These are phyloP conservation scores for Aporophyla nigra DNA, from an alignment of 2,888 invertebrate genomes.

Conservation along the genomic window DNA sequence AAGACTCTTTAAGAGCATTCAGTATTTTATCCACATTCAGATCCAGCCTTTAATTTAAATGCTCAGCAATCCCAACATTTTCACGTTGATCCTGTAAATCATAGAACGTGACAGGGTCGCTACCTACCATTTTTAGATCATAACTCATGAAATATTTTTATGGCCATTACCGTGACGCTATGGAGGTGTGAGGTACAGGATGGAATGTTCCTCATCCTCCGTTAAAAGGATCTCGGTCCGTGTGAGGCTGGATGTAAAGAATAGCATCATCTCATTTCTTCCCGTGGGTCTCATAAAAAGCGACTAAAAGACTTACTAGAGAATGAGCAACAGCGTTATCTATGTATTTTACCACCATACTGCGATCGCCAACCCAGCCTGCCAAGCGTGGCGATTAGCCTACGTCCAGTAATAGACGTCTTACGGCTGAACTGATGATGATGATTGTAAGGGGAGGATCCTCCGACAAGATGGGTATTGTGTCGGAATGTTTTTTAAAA, in stretches of 20 bases:
- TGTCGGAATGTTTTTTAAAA: not conserved
- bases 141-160: constrained; percentile 44
- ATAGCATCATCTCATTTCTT: too few species aligned
- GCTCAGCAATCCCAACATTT: not conserved
- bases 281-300: too few species aligned
- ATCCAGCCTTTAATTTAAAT: constrained; percentile 28
- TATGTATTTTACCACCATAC: too few species aligned
- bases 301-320: too few species aligned
- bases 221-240: too few species aligned
- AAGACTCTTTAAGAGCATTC: not conserved
- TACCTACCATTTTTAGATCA: constrained; percentile 33
- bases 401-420: too few species aligned
- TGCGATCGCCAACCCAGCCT: too few species aligned
- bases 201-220: not conserved
- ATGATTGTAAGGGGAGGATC: too few species aligned
- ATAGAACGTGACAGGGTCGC: constrained; percentile 19
- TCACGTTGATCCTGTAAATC: constrained; percentile 48
- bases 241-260: too few species aligned
- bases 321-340: too few species aligned
- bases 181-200: not conserved
- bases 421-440: too few species aligned
- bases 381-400: too few species aligned
- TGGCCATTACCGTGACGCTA: not conserved
- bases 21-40: constrained; percentile 21
- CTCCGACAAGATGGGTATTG: not conserved